Conservation (phyloP, 2,888 invertebrate species). For the Drosophila crucigera region DNA sequence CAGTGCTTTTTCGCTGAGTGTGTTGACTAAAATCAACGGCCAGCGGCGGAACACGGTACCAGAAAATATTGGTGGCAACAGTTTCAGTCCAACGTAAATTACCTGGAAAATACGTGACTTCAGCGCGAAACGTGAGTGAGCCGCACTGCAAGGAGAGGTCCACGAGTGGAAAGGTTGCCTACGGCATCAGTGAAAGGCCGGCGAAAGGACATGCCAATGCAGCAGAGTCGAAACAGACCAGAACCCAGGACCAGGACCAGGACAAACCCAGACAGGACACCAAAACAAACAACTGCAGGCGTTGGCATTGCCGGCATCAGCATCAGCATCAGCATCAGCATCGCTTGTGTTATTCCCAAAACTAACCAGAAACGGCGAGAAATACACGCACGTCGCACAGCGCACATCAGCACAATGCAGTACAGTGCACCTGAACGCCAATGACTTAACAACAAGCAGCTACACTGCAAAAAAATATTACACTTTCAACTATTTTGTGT, state of each 20-base stretch:
- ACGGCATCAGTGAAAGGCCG: conserved; percentile 48
- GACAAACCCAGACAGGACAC: conserved; percentile 23
- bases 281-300: conserved; percentile 58
- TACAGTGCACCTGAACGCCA: conserved; percentile 15
- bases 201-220: conserved; percentile 53
- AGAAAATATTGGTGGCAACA: conserved; percentile 81
- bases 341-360: conserved; percentile 33
- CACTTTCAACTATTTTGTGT: background rate
- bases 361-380: conserved; percentile 23
- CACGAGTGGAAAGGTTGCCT: conserved; percentile 12
- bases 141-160: conserved; percentile 19
- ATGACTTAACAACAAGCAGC: conserved; percentile 11
- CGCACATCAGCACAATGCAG: background rate
- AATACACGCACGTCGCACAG: conserved; percentile 23
- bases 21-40: conserved; percentile 30
- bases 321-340: background rate
- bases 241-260: background rate
- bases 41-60: conserved; percentile 49
- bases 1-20: background rate
- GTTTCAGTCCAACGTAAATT: conserved; percentile 84
- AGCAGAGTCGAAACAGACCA: conserved; percentile 2
- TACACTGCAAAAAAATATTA: background rate
- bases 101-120: conserved; percentile 85
- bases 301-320: background rate
- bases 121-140: conserved; percentile 67